Evolutionary conservation across 2,888 invertebrate species (phyloP).

Genomic region (Ophion ellenae): DNA sequence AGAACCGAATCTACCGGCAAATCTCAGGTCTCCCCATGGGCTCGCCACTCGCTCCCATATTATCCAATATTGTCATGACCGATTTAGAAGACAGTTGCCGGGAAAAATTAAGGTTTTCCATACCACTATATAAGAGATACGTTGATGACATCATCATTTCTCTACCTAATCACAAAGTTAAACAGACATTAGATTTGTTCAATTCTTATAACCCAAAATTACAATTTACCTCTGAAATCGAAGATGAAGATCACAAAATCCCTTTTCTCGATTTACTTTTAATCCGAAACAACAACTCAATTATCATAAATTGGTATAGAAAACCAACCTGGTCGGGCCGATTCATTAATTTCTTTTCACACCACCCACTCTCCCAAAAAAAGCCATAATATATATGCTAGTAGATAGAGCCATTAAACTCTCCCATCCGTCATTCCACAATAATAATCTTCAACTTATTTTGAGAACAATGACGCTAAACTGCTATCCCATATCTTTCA

Average conservation of each 20-base stretch:
- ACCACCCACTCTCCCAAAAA: constrained; percentile 13
- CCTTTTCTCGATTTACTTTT: too few relatives aligned
- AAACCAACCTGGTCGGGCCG: constrained; percentile 8
- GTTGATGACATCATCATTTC: neutral
- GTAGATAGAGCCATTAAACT: too few relatives aligned
- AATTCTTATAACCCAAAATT: constrained; percentile 23
- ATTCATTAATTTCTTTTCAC: constrained; percentile 31
- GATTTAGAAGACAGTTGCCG: constrained; percentile 14
- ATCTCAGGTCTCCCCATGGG: constrained; percentile 22
- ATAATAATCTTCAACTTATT: too few relatives aligned
- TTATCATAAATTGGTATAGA: constrained; percentile 29
- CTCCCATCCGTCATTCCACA: too few relatives aligned
- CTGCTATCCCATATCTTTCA: neutral
- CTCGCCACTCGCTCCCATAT: neutral
- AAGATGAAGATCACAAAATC: too few relatives aligned
- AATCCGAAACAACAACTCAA: too few relatives aligned
- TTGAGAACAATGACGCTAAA: too few relatives aligned
- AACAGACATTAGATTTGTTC: constrained; percentile 22
- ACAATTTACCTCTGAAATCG: constrained; percentile 31
- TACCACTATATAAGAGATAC: constrained; percentile 37
- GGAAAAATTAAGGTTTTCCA: neutral
- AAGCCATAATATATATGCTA: too few relatives aligned
- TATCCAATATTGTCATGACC: neutral
- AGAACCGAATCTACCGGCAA: constrained; percentile 1
- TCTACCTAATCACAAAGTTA: constrained; percentile 30